A percentile compares a stretch with the other conserved stretches of the same genome.
phyloP scores from a whole-genome alignment of 1,140 invertebrate genomes.

The Ceratosolen fusciceps region DNA sequence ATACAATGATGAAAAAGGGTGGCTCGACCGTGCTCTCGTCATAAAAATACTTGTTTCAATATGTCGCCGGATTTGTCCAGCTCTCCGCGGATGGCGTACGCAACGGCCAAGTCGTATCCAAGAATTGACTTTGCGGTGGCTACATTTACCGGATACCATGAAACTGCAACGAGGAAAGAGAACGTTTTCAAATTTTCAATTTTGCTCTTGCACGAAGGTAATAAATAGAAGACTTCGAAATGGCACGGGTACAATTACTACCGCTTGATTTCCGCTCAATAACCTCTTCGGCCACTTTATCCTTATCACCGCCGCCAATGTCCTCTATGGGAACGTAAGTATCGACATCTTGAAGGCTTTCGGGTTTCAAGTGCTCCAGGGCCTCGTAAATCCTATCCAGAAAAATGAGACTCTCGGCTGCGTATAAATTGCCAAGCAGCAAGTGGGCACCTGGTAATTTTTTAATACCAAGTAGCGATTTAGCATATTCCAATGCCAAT shows the following conservation, averaged over 20 bases:
- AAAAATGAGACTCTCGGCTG: conserved; percentile 89
- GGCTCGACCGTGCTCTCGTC: no score
- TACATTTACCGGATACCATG: conserved; percentile 80
- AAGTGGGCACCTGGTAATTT: conserved; percentile 78
- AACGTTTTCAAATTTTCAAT: conserved; percentile 38
- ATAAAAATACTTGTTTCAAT: conserved; percentile 75
- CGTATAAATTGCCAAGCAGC: conserved; percentile 89
- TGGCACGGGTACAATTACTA: conserved; percentile 57
- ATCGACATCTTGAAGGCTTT: conserved; percentile 77
- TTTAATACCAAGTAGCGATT: conserved; percentile 77
- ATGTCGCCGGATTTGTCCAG: conserved; percentile 80
- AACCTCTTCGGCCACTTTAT: conserved; percentile 62
- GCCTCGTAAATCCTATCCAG: conserved; percentile 88
- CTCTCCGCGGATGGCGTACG: conserved; percentile 83
- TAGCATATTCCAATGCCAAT: conserved; percentile 84
- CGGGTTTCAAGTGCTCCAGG: conserved; percentile 86
- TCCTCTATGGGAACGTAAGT: conserved; percentile 64
- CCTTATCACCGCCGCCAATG: conserved; percentile 63
- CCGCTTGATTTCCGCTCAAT: conserved; percentile 64
- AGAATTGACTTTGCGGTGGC: conserved; percentile 79
- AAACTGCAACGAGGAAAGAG: conserved; percentile 37
- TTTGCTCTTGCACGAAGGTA: conserved; percentile 10
- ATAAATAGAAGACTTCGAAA: conserved; percentile 12
- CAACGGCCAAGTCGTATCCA: conserved; percentile 86
- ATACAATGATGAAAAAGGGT: no score